A percentile compares a stretch with the other conserved stretches of the same genome.
Evolutionary conservation across 2,113 vertebrate species (phyloP).

Genomic region (Cettia cetti): DNA sequence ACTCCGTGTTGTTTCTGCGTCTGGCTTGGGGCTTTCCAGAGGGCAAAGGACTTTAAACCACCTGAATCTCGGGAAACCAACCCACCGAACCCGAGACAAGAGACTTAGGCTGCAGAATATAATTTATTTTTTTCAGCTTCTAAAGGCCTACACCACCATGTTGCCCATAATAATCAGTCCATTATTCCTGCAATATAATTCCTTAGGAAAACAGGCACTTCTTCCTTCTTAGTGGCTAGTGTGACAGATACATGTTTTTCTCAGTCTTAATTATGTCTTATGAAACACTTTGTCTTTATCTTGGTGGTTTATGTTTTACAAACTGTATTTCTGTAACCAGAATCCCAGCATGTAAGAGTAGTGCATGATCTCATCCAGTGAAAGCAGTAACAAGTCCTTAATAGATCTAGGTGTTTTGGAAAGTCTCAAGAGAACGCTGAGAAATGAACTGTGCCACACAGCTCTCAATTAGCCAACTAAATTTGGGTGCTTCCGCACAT

Average conservation of each 20-base stretch:
- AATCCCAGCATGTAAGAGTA: not conserved
- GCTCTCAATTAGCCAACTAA: not conserved
- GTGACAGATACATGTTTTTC: not conserved
- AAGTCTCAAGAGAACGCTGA: fast-evolving
- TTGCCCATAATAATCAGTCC: not conserved
- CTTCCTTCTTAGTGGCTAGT: not conserved
- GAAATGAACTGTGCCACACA: not conserved
- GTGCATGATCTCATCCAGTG: not conserved
- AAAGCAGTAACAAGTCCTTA: not conserved
- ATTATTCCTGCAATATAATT: not conserved
- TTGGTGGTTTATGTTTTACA: not conserved
- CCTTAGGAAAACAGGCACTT: not conserved
- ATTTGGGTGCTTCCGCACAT: not conserved
- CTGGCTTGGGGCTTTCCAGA: no score
- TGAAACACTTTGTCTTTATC: not conserved
- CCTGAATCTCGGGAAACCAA: no score
- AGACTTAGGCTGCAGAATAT: not conserved
- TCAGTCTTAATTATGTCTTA: not conserved
- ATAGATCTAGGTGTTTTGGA: not conserved
- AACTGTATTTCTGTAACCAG: not conserved
- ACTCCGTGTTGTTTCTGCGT: no score
- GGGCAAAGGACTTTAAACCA: no score
- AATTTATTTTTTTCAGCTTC: not conserved
- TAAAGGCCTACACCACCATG: not conserved
- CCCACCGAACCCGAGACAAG: no score